Evolutionary conservation across 1,140 invertebrate species (phyloP).

Genomic region (Archivesica marissinica): DNA sequence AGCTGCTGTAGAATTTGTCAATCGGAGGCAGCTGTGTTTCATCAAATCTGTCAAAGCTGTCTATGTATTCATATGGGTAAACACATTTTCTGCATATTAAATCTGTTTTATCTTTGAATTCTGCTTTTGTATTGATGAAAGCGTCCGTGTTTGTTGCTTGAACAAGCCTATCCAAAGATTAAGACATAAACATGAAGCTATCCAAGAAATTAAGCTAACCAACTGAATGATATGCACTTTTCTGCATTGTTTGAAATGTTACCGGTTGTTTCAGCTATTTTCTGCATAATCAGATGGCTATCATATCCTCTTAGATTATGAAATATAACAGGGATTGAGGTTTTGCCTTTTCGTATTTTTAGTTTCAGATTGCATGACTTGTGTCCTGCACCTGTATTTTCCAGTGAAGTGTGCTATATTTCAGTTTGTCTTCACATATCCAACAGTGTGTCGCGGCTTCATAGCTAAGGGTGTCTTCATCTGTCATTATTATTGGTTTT

Average conservation of each 20-base stretch:
- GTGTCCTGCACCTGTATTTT: constrained; percentile 60
- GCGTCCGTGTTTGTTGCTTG: neutral
- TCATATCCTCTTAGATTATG: constrained; percentile 58
- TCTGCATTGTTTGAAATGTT: neutral
- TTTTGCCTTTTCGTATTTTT: constrained; percentile 8
- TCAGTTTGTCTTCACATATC: constrained; percentile 45
- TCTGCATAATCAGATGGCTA: constrained; percentile 19
- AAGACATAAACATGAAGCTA: constrained; percentile 5
- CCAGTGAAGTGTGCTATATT: constrained; percentile 40
- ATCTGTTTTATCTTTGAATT: constrained; percentile 25
- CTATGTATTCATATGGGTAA: constrained; percentile 77
- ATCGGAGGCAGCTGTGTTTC: constrained; percentile 69
- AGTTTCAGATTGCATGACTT: constrained; percentile 48
- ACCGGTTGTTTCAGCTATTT: neutral
- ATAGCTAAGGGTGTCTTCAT: constrained; percentile 22
- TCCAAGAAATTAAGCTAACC: constrained; percentile 28
- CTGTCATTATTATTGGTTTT: constrained; percentile 39
- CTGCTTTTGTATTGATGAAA: neutral
- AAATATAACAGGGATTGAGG: constrained; percentile 26
- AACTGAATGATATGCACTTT: constrained; percentile 37
- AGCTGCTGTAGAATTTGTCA: constrained; percentile 69
- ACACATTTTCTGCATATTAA: constrained; percentile 69
- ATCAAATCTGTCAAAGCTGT: constrained; percentile 69
- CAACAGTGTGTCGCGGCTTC: constrained; percentile 39
- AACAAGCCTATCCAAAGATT: neutral